These are phyloP conservation scores for Sciurus niger DNA, from an alignment of 2,113 vertebrate genomes.

Conservation along the genomic window DNA sequence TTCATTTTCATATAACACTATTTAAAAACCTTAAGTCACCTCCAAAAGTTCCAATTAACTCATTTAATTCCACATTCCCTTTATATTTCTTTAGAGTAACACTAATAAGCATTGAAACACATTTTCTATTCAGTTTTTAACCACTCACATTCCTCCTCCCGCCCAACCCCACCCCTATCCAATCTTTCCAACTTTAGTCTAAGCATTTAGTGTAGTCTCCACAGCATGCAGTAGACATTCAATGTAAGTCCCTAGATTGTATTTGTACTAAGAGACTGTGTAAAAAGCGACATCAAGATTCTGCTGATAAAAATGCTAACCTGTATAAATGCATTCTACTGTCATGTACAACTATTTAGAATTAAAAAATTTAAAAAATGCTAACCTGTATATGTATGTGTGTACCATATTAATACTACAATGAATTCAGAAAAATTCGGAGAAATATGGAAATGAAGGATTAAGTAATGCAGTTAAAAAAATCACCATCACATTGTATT, in stretches of 20 bases:
- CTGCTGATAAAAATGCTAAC: not conserved
- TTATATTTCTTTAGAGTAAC: not conserved
- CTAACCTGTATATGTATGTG: not conserved
- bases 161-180: not conserved
- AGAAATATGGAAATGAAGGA: not conserved
- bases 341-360: too few species aligned
- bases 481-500: not conserved
- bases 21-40: slow-evolving; percentile 34
- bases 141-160: not conserved
- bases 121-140: not conserved
- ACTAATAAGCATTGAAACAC: slow-evolving; percentile 10
- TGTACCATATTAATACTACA: not conserved
- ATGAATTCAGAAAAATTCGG: not conserved
- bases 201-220: not conserved
- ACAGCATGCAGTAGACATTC: not conserved
- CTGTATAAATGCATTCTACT: too few species aligned
- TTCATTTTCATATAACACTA: not conserved
- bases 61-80: slow-evolving; percentile 5
- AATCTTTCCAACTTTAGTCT: not conserved
- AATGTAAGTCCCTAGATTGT: not conserved
- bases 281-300: not conserved
- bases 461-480: not conserved
- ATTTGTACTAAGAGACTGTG: not conserved
- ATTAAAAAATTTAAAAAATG: not conserved
- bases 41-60: slow-evolving; percentile 51